These are phyloP conservation scores for Epicampocera succincta DNA, from an alignment of 2,888 invertebrate genomes.

Conservation along the genomic window DNA sequence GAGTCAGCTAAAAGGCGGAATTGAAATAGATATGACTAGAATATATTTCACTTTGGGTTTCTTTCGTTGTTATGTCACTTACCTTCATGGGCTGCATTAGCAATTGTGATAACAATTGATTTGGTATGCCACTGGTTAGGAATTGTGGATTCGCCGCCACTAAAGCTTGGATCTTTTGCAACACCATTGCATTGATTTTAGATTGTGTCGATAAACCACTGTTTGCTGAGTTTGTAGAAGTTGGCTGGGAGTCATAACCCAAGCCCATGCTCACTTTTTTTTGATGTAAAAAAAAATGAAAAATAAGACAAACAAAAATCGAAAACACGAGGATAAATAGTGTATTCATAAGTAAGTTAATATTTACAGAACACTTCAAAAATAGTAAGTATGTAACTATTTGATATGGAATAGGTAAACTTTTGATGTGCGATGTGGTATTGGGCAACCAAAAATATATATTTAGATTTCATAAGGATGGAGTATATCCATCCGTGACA, in stretches of 20 bases:
- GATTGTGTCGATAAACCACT: slow-evolving; percentile 72
- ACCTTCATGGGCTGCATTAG: slow-evolving; percentile 84
- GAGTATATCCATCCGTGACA: too few species aligned
- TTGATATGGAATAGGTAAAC: too few species aligned
- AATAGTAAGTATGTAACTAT: too few species aligned
- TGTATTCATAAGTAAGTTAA: slow-evolving; percentile 21
- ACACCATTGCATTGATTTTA: slow-evolving; percentile 77
- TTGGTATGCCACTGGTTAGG: slow-evolving; percentile 82
- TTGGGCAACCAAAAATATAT: too few species aligned
- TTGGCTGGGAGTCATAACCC: slow-evolving; percentile 60
- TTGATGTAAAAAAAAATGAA: slow-evolving; percentile 14
- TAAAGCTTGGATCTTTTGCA: slow-evolving; percentile 80
- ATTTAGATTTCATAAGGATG: too few species aligned
- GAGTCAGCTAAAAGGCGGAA: too few species aligned
- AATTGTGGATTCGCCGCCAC: slow-evolving; percentile 81
- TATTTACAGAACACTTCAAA: not conserved
- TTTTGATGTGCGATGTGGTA: too few species aligned
- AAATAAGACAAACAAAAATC: slow-evolving; percentile 17
- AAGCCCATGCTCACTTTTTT: slow-evolving; percentile 63
- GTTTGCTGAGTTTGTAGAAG: slow-evolving; percentile 60
- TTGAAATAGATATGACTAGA: too few species aligned
- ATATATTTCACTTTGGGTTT: too few species aligned
- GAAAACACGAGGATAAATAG: slow-evolving; percentile 56
- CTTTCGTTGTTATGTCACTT: slow-evolving; percentile 6
- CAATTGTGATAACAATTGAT: slow-evolving; percentile 84